Base-by-base conservation (phyloP, 1,140 invertebrate species). In the Paramacrobiotus metropolitanus region DNA sequence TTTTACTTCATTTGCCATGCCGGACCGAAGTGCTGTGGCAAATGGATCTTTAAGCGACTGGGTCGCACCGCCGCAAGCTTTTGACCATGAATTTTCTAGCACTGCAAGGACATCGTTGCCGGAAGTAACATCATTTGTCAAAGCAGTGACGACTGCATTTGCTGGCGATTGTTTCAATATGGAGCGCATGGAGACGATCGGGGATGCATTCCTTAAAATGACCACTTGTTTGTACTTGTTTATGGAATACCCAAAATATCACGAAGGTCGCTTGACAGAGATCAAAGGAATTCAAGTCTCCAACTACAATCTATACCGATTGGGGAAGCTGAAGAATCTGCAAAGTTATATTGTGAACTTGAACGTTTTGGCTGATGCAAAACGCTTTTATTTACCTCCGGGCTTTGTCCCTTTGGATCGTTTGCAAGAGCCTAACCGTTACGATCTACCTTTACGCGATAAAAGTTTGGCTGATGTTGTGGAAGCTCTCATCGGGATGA, bases 161-260 rank as follows among this genome's bases (percentile, higher is more conserved):
- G 48, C 9, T 4, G 48, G 9, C 24, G 88, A 94, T 70, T 80
- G 81, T 2, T 81, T 87, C 59, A 81, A 88, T 70, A 75, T 88
- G 64, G 88, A 93, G 70, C 74, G 86, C 2, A 70, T 83, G 2
- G 88, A 93, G 73, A 84, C 84, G 0, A 75, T 93, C 21, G 89
- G 89, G 0, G 88, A 94, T 73, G 82, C 85, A 0, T 91, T 88
- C 68, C 74, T 93, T 0, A 94, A 93, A 73, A 83, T 85, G 65
- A 80, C 80, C 2, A 74, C 78, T 15, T 83, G 82, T 4, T 68
- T 87, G 0, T 85, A 81, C 68, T 70, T 90, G 9, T 84, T 80
- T 67, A 78, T 81, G 63, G 78, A 76, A 59, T 87, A 81, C 73
- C 78, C 80, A 0, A 70, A 71, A 0, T 79, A 78, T 62, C 78